Percentiles rank a stretch among this genome's conserved stretches.
Conservation (phyloP, 1,140 invertebrate genomes). For the Akabosia matsudoensis region DNA sequence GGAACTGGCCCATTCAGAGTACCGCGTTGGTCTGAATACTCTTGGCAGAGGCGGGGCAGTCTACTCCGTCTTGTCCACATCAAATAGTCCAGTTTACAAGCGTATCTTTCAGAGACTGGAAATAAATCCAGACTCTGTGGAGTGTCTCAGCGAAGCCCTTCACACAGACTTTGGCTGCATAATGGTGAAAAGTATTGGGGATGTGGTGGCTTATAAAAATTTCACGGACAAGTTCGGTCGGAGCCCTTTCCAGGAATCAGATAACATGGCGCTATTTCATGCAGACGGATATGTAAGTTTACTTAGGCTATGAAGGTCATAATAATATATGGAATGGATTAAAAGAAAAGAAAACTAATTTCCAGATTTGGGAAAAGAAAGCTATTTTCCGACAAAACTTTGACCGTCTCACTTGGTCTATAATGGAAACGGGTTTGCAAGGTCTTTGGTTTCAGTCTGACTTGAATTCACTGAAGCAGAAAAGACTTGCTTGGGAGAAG, state of each 20-base stretch:
- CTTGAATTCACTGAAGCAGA: not conserved
- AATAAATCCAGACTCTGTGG: not conserved
- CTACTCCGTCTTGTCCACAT: not conserved
- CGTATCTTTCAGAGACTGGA: not conserved
- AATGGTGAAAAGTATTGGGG: not conserved
- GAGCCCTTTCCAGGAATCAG: not conserved
- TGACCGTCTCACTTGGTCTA: not conserved
- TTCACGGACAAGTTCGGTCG: not conserved
- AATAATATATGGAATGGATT: not conserved
- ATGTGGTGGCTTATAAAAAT: not conserved
- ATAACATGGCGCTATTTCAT: not conserved
- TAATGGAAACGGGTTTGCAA: not conserved
- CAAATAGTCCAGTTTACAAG: not conserved
- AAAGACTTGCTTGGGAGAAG: not conserved
- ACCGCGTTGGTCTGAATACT: not conserved
- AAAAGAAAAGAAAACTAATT: not conserved
- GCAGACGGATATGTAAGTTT: not conserved
- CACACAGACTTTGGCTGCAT: not conserved
- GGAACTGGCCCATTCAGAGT: not conserved
- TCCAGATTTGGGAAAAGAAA: constrained; percentile 7
- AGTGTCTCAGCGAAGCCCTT: not conserved
- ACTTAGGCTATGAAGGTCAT: not conserved
- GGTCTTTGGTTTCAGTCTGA: not conserved
- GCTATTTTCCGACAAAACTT: not conserved
- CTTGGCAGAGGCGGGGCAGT: constrained; percentile 10